Conservation (phyloP, 1,140 invertebrate genomes). For the Macrobrachium rosenbergii region DNA sequence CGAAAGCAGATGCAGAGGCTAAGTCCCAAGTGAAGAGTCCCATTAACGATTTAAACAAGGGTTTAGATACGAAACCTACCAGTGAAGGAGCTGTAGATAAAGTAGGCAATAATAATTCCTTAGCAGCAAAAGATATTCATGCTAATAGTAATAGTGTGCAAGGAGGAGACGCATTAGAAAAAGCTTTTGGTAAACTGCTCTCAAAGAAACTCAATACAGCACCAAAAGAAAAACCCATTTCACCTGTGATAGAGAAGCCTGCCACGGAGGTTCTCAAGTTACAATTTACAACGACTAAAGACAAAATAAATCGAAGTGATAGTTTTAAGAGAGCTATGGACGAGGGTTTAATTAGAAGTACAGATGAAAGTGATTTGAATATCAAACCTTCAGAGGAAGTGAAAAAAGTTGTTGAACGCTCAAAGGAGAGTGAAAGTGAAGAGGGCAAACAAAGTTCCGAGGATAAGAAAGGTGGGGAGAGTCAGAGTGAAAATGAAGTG, state of each 20-base stretch:
- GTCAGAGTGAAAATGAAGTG: constrained; percentile 45
- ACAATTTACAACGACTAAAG: constrained; percentile 28
- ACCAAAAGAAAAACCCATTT: constrained; percentile 25
- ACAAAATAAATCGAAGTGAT: constrained; percentile 63
- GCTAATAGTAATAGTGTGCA: constrained; percentile 40
- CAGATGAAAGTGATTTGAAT: constrained; percentile 48
- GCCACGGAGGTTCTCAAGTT: neutral
- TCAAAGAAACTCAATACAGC: constrained; percentile 46
- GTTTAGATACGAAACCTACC: constrained; percentile 19
- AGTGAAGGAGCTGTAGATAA: constrained; percentile 21
- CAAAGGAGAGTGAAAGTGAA: constrained; percentile 26
- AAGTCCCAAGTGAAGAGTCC: constrained; percentile 32
- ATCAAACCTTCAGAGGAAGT: constrained; percentile 44
- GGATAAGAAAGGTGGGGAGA: constrained; percentile 40
- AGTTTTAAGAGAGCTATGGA: constrained; percentile 64
- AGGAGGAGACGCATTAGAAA: constrained; percentile 30
- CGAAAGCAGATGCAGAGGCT: constrained; percentile 42
- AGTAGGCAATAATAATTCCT: constrained; percentile 6
- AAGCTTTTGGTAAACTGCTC: constrained; percentile 50
- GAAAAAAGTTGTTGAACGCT: constrained; percentile 24
- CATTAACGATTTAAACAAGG: constrained; percentile 38
- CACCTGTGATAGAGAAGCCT: constrained; percentile 21
- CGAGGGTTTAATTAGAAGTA: constrained; percentile 45
- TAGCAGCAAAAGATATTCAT: constrained; percentile 45
- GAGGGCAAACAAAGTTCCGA: neutral